Evolutionary conservation across 2,797 vertebrate species (phyloP).

Genomic region (Myotis daubentonii): DNA sequence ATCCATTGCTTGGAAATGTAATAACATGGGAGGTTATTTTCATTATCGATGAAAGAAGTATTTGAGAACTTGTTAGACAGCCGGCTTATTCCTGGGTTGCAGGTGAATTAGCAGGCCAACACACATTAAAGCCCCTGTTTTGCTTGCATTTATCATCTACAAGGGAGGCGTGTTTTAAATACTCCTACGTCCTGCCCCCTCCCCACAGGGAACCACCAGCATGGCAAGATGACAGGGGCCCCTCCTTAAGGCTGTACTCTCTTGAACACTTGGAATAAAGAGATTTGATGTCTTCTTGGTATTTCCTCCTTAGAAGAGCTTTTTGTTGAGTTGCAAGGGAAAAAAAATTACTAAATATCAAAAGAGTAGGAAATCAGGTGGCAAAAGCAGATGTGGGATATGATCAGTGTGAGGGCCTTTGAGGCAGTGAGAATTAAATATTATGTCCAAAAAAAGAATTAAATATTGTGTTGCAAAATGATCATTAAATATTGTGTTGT

Average conservation of each 20-base stretch:
- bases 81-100: background rate
- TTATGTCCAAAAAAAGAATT: background rate
- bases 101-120: background rate
- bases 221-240: background rate
- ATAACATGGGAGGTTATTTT: background rate
- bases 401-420: background rate
- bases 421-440: background rate
- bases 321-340: background rate
- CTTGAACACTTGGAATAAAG: background rate
- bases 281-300: background rate
- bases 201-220: too few relatives aligned
- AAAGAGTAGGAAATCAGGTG: background rate
- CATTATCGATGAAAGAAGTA: background rate
- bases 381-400: background rate
- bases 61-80: background rate
- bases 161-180: background rate
- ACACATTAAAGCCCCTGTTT: background rate
- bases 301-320: background rate
- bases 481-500: background rate
- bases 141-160: background rate
- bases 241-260: background rate
- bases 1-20: background rate
- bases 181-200: too few relatives aligned
- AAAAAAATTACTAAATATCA: background rate
- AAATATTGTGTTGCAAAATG: background rate